phyloP scores from a whole-genome alignment of 2,888 invertebrate species.

The Ellobium chinense region DNA sequence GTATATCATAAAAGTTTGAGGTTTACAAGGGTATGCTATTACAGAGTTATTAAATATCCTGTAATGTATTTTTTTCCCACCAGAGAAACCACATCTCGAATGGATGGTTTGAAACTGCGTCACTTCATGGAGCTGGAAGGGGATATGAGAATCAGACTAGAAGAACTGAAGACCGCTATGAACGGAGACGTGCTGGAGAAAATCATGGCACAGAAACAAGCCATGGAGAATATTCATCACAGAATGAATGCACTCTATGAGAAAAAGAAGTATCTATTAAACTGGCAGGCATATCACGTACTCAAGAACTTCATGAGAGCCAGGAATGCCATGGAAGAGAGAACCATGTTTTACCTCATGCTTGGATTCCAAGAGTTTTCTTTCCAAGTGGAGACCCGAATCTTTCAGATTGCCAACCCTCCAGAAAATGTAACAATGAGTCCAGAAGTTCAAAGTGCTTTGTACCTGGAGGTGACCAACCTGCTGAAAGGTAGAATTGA shows the following conservation, averaged over 20 bases:
- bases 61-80: background rate
- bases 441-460: slow-evolving; percentile 33
- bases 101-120: slow-evolving; percentile 55
- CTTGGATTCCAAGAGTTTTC: slow-evolving; percentile 63
- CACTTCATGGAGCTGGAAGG: slow-evolving; percentile 46
- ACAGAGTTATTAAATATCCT: too few relatives aligned
- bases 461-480: slow-evolving; percentile 55
- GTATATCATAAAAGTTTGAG: too few relatives aligned
- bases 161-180: slow-evolving; percentile 47
- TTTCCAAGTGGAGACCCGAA: slow-evolving; percentile 49
- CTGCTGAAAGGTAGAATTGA: slow-evolving; percentile 56
- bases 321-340: slow-evolving; percentile 69
- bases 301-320: slow-evolving; percentile 64
- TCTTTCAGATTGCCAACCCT: slow-evolving; percentile 23
- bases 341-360: slow-evolving; percentile 58
- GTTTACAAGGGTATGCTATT: too few relatives aligned
- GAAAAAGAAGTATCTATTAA: slow-evolving; percentile 56
- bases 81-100: slow-evolving; percentile 59
- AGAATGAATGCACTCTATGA: slow-evolving; percentile 48
- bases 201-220: slow-evolving; percentile 50
- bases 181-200: slow-evolving; percentile 41
- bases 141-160: slow-evolving; percentile 41
- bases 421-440: slow-evolving; percentile 35
- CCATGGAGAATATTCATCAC: slow-evolving; percentile 42
- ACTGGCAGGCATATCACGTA: slow-evolving; percentile 62